phyloP scores from a whole-genome alignment of 2,113 vertebrate genomes.

The Miniopterus natalensis region DNA sequence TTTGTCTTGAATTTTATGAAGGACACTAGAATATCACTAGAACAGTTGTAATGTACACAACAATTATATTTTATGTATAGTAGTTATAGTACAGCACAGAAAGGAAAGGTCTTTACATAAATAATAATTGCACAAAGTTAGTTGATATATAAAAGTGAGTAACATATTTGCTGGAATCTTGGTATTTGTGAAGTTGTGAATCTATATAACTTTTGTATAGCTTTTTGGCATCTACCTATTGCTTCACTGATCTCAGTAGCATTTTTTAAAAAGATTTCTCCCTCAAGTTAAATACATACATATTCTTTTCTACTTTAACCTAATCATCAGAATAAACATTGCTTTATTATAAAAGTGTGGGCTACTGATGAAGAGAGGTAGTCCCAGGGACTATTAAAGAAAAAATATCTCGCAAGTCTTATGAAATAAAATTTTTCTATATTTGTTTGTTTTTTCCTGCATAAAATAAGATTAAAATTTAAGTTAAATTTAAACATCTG shows the following conservation, averaged over 20 bases:
- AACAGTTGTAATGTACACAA: background rate
- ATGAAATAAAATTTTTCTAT: background rate
- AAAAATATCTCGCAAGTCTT: background rate
- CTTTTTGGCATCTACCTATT: background rate
- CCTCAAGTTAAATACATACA: background rate
- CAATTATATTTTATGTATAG: constrained; percentile 12
- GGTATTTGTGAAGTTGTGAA: background rate
- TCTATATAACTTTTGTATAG: background rate
- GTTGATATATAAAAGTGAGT: background rate
- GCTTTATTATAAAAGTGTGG: constrained; percentile 38
- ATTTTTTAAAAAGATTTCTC: background rate
- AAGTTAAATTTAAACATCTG: background rate
- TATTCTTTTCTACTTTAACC: background rate
- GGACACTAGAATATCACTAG: background rate
- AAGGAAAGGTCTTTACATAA: constrained; percentile 22
- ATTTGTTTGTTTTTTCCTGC: background rate
- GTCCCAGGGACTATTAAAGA: background rate
- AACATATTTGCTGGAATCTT: background rate
- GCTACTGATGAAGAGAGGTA: background rate
- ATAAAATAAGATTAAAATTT: constrained; percentile 39
- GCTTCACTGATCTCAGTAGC: background rate
- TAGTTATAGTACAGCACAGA: background rate
- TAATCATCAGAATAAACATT: constrained; percentile 35
- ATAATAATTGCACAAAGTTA: background rate
- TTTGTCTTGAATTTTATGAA: constrained; percentile 12